A percentile compares a stretch with the other conserved stretches of the same genome.
Evolutionary conservation across 2,797 vertebrate species (phyloP).

Genomic region (Betta splendens): DNA sequence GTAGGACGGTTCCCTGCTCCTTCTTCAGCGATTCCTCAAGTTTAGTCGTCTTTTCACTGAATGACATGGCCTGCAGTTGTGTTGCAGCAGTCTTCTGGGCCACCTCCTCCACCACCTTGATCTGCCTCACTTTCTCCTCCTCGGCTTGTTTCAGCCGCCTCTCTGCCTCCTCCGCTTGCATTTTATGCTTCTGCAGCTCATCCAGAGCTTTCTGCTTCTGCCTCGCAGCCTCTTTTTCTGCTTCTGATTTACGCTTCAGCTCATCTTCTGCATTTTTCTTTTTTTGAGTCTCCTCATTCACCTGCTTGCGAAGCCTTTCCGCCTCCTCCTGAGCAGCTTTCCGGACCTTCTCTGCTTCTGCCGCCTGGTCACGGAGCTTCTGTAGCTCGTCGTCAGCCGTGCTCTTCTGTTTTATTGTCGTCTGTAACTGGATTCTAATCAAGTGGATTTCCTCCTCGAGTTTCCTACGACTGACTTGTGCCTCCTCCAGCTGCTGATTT

Average conservation of each 20-base stretch:
- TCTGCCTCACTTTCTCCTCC: conserved; percentile 89
- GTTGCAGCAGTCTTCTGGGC: conserved; percentile 86
- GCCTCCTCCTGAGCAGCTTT: conserved; percentile 91
- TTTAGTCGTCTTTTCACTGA: conserved; percentile 84
- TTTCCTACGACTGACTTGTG: conserved; percentile 84
- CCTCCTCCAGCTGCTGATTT: conserved; percentile 88
- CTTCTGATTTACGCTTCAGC: conserved; percentile 88
- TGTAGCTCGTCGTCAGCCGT: conserved; percentile 85
- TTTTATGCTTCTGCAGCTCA: conserved; percentile 88
- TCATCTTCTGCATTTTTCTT: conserved; percentile 93
- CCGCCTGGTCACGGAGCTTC: conserved; percentile 82
- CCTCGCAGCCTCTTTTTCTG: conserved; percentile 89
- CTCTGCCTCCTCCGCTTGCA: conserved; percentile 93
- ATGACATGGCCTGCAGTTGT: conserved; percentile 84
- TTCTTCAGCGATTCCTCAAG: conserved; percentile 91
- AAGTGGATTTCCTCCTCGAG: conserved; percentile 95
- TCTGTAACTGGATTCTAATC: conserved; percentile 89
- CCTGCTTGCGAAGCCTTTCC: conserved; percentile 90
- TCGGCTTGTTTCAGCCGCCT: conserved; percentile 91
- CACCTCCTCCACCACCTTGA: conserved; percentile 89
- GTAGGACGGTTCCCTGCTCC: conserved; percentile 87
- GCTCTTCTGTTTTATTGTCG: conserved; percentile 85
- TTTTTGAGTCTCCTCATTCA: conserved; percentile 91
- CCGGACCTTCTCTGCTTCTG: conserved; percentile 89
- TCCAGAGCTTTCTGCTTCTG: conserved; percentile 93